phyloP scores from a whole-genome alignment of 2,888 invertebrate genomes.

The Caenorhabditis sp. region DNA sequence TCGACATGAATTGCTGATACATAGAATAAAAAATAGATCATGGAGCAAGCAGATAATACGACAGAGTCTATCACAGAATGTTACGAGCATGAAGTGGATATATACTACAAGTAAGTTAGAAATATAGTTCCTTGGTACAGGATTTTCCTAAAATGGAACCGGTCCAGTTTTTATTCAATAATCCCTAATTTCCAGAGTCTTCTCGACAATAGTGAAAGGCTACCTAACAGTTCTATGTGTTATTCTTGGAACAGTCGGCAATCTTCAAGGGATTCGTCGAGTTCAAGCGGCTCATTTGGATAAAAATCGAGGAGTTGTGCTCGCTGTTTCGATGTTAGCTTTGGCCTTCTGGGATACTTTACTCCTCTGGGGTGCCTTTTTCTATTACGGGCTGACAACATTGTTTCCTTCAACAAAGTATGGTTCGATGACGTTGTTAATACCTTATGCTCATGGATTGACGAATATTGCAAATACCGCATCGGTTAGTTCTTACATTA shows the following conservation, averaged over 20 bases:
- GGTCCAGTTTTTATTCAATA: neutral
- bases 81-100: neutral
- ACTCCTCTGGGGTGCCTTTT: constrained; percentile 13
- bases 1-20: no score
- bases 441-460: constrained; percentile 61
- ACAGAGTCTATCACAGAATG: constrained; percentile 3
- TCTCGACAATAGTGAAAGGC: constrained; percentile 58
- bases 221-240: constrained; percentile 60
- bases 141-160: no score
- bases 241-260: constrained; percentile 61
- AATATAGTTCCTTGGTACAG: no score
- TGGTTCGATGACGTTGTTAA: constrained; percentile 46
- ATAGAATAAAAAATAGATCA: neutral
- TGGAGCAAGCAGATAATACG: constrained; percentile 2
- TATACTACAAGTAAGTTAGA: neutral
- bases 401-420: constrained; percentile 22
- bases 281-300: constrained; percentile 63
- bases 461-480: constrained; percentile 67
- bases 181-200: constrained; percentile 35
- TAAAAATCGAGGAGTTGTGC: constrained; percentile 64
- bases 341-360: constrained; percentile 68
- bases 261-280: constrained; percentile 57
- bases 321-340: constrained; percentile 63
- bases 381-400: neutral
- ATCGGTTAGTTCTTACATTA: constrained; percentile 50